Percentiles rank a stretch among this genome's conserved stretches.
Evolutionary conservation across 2,113 vertebrate genomes (phyloP).

Genomic region (Hippocampus barbouri): DNA sequence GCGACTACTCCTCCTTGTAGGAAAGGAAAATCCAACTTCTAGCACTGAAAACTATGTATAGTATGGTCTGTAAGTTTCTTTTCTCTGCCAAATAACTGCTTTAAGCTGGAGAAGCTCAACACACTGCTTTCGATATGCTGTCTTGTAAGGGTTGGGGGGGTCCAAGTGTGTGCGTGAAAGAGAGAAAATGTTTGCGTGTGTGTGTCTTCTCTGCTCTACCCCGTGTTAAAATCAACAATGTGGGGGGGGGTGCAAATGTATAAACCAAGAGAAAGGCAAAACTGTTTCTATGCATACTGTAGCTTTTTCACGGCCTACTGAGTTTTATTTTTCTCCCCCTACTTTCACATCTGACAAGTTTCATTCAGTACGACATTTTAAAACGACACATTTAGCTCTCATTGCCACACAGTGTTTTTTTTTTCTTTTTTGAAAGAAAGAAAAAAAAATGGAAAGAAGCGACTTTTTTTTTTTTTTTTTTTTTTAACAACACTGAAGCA

Average conservation of each 20-base stretch:
- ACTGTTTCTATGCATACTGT: slow-evolving; percentile 99
- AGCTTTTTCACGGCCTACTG: slow-evolving; percentile 85
- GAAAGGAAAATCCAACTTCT: slow-evolving; percentile 88
- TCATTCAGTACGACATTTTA: slow-evolving; percentile 62
- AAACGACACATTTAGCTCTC: slow-evolving; percentile 54
- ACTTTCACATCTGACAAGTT: slow-evolving; percentile 67
- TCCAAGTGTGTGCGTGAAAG: slow-evolving; percentile 75
- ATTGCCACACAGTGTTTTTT: slow-evolving; percentile 90
- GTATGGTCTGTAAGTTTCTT: slow-evolving; percentile 82
- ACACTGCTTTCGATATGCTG: slow-evolving; percentile 88
- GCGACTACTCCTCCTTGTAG: slow-evolving; percentile 84
- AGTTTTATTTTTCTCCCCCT: slow-evolving; percentile 56
- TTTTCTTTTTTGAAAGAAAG: slow-evolving; percentile 13
- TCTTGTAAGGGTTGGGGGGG: slow-evolving; percentile 79
- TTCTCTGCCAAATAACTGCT: slow-evolving; percentile 97
- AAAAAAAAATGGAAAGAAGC: slow-evolving; percentile 41
- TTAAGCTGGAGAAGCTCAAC: slow-evolving; percentile 90
- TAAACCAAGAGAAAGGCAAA: slow-evolving; percentile 80
- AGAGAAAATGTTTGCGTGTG: slow-evolving; percentile 68
- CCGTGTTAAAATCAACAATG: slow-evolving; percentile 49
- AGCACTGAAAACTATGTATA: slow-evolving; percentile 93
- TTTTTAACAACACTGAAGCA: slow-evolving; percentile 82
- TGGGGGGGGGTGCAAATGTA: slow-evolving; percentile 66
- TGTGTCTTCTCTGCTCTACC: slow-evolving; percentile 60
- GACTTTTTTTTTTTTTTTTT: slow-evolving; percentile 60